Conservation (phyloP, 2,113 vertebrate genomes). For the Chloropsis cyanopogon region DNA sequence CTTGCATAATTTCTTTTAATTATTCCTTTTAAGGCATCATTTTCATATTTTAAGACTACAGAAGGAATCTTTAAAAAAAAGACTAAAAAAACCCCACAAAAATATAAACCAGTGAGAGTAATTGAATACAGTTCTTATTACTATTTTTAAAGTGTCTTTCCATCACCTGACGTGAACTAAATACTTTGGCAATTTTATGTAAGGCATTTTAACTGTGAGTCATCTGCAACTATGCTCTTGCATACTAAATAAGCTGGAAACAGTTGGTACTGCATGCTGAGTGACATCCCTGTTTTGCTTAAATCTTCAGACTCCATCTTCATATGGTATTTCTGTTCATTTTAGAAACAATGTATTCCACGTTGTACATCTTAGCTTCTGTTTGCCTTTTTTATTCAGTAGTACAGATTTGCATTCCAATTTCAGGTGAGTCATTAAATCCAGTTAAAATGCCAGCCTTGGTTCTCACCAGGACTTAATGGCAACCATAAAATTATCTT, state of each 20-base stretch:
- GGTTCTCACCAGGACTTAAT: neutral
- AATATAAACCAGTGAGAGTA: neutral
- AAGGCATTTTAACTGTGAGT: conserved; percentile 46
- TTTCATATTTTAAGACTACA: neutral
- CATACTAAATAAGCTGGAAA: conserved; percentile 31
- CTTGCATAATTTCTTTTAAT: neutral
- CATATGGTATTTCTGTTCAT: neutral
- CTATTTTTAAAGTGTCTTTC: conserved; percentile 27
- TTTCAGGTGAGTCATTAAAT: neutral
- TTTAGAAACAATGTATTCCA: conserved; percentile 7
- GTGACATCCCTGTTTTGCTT: conserved; percentile 6
- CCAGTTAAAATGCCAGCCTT: neutral
- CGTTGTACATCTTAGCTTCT: neutral
- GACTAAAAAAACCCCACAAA: neutral
- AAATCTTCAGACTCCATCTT: conserved; percentile 23
- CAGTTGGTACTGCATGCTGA: conserved; percentile 40
- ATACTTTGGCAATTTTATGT: conserved; percentile 36
- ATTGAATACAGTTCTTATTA: neutral
- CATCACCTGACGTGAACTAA: conserved; percentile 40
- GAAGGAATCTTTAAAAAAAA: neutral
- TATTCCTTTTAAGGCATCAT: neutral
- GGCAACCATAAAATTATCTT: neutral
- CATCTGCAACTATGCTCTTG: conserved; percentile 24
- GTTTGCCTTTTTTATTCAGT: neutral
- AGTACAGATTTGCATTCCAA: neutral